phyloP scores from a whole-genome alignment of 2,797 vertebrate genomes.

The Danionella dracula region DNA sequence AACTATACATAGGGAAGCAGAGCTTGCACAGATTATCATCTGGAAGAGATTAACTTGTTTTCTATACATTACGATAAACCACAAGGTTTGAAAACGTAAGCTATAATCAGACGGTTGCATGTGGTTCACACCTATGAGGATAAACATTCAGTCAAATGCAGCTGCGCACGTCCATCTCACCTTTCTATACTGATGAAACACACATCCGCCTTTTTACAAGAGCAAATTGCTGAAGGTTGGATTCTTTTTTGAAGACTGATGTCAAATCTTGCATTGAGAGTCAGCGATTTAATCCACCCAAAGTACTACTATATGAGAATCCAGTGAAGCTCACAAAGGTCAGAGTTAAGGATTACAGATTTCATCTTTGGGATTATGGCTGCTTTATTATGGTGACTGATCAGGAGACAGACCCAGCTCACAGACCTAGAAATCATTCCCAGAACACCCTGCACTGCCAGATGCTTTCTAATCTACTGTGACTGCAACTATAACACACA shows the following conservation, averaged over 20 bases:
- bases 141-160: not conserved
- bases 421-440: conserved; percentile 6
- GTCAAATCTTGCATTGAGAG: conserved; percentile 4
- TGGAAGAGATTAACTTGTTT: not conserved
- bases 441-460: not conserved
- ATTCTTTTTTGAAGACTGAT: not conserved
- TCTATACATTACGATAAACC: not conserved
- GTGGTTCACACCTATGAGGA: not conserved
- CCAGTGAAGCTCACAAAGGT: conserved; percentile 40
- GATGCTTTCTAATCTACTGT: not conserved
- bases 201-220: not conserved
- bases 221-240: not conserved
- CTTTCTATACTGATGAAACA: not conserved
- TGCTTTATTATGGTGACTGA: conserved; percentile 20
- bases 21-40: not conserved
- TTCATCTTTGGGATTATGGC: conserved; percentile 17
- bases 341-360: conserved; percentile 31
- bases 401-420: not conserved
- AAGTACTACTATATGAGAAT: conserved; percentile 17
- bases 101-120: too few species aligned
- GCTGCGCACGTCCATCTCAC: not conserved
- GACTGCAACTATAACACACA: not conserved
- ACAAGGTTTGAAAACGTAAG: not conserved
- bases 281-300: conserved; percentile 44
- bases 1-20: not conserved